Conservation (phyloP, 37 sponge, comb jelly and placozoan species). For the Spongilla lacustris region DNA sequence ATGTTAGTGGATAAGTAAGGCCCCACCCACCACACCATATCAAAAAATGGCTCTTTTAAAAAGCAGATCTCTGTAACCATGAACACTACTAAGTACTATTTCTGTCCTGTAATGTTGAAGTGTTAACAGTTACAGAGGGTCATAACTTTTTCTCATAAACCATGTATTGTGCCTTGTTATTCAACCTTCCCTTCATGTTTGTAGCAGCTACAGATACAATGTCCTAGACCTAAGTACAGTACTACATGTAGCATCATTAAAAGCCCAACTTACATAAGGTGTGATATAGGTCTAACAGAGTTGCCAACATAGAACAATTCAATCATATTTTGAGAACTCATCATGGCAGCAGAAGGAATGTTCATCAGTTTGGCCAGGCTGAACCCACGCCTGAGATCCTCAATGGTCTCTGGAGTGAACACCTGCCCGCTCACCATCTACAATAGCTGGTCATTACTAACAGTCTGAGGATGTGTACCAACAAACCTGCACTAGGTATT, state of each 20-base stretch:
- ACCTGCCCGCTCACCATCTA: not conserved
- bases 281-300: not conserved
- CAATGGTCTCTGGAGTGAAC: not conserved
- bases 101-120: too few relatives aligned
- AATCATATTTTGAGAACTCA: not conserved
- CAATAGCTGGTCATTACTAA: not conserved
- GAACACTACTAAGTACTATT: too few relatives aligned
- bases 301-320: not conserved
- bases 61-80: too few relatives aligned
- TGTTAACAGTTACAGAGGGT: too few relatives aligned
- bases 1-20: too few relatives aligned
- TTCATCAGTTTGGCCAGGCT: not conserved
- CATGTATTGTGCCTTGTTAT: too few relatives aligned
- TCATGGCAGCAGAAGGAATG: not conserved
- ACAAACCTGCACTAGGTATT: not conserved
- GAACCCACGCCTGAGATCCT: not conserved
- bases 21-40: too few relatives aligned
- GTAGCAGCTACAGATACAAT: too few relatives aligned
- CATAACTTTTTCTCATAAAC: too few relatives aligned
- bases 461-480: not conserved
- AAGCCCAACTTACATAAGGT: not conserved
- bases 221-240: too few relatives aligned
- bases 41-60: too few relatives aligned
- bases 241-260: not conserved
- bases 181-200: too few relatives aligned